Evolutionary conservation across 2,113 vertebrate species (phyloP), one percentile per base, ranked within the genome.

Genomic region (Chloebia gouldiae): DNA sequence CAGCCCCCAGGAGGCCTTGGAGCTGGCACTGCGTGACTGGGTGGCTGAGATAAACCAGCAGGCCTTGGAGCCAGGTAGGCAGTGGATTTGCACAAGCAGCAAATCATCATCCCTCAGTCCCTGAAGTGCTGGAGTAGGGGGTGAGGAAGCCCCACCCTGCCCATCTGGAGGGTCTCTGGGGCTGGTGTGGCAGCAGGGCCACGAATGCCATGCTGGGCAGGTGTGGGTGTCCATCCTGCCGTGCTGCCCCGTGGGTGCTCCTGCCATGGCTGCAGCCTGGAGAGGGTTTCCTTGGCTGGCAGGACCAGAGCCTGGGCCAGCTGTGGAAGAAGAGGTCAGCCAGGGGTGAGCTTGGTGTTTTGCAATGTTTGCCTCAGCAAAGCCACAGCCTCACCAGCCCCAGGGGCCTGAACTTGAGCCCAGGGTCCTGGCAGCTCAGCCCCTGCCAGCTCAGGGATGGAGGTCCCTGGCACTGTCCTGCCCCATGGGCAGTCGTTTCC

Each of bases 21-120:
- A 98, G 68, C 75, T 95, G 85, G 98, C 98, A 0, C 96, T 99
- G 66, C 82, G 10, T 7, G 98, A 98, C 88, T 99, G 98, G 98
- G 98, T 98, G 96, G 97, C 97, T 1, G 98, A 99, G 92, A 98
- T 99, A 83, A 94, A 93, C 63, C 98, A 80, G 80, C 98, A 98
- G 56, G 97, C 98, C n/a, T 92, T 97, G 75, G 98, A 98, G 83
- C 97, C 98, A 97, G 98, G 98, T 99, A 87, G 51, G 70, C 35
- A 39, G 63, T 49, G 72, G 28, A 7, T n/a, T 16, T 2, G 1
- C 17, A n/a, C 0, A 0, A 28, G 50, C 28, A 68, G 51, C 81
- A 44, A 17, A 44, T 44, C 42, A 44, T 44, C 42, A 31, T 45
- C 45, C 45, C 45, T 57, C 54, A 16, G 0, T 35, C 40, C 31